These are phyloP conservation scores for Crioceris asparagi DNA, from an alignment of 2,888 invertebrate genomes.

Conservation along the genomic window DNA sequence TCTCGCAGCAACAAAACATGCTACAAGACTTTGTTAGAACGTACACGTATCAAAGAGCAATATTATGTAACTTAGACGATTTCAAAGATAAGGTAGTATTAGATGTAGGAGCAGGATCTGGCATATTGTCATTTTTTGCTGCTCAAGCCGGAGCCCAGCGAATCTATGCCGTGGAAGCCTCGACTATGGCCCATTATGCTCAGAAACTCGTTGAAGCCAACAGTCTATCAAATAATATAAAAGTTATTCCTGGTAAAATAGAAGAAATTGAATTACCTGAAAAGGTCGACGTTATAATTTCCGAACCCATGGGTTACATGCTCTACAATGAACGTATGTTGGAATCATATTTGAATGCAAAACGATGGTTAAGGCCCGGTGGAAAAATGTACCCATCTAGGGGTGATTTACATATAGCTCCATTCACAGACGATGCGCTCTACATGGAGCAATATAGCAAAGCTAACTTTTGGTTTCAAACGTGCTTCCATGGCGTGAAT, in stretches of 20 bases:
- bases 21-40: constrained; percentile 99
- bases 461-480: constrained; percentile 98
- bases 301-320: constrained; percentile 99
- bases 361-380: constrained; percentile 88
- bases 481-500: constrained; percentile 96
- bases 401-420: constrained; percentile 94
- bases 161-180: constrained; percentile 99
- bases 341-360: constrained; percentile 96
- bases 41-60: constrained; percentile 95
- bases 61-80: constrained; percentile 84
- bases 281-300: constrained; percentile 92
- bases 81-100: constrained; percentile 88
- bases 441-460: constrained; percentile 98
- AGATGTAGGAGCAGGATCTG: constrained; percentile 98
- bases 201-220: constrained; percentile 84
- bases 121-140: constrained; percentile 96
- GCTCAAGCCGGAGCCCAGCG: constrained; percentile 93
- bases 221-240: constrained; percentile 75
- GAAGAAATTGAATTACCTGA: constrained; percentile 96
- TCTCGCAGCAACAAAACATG: constrained; percentile 99
- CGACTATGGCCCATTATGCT: constrained; percentile 96
- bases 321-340: constrained; percentile 98
- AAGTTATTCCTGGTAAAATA: constrained; percentile 86
- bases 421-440: constrained; percentile 94
- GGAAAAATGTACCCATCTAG: constrained; percentile 97